Evolutionary conservation across 2,797 vertebrate genomes (phyloP), one percentile per base, ranked within the genome.

Genomic region (Hydrolagus colliei): DNA sequence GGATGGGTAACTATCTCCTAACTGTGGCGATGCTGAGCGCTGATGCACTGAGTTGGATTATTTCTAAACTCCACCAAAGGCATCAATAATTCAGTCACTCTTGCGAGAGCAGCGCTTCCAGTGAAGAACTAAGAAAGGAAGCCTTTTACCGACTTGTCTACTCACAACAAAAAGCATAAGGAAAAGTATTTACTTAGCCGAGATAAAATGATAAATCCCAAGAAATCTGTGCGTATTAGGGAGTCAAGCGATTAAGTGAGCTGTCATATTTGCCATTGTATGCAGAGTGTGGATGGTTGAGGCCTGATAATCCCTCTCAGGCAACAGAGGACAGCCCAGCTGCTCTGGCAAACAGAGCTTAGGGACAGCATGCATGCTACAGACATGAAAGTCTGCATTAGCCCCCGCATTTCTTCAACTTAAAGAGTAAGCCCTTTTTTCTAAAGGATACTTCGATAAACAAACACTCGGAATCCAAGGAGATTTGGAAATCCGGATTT

Each of bases 241-340:
- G 92, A 96, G 91, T 89, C 90, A 94, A 95, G 95, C 91, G 95
- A 98, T 98, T 96, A 95, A 89, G 90, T 90, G 91, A 95, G 95
- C 94, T 91, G 94, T 92, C 93, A 89, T 91, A 91, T 92, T 92
- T 91, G 90, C 92, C 89, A 91, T 92, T 94, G 94, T 93, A 92
- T 90, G 95, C 95, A 94, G 95, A 95, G 95, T 94, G 92, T 72
- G 92, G 90, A 91, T 93, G 93, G 92, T 92, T 91, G 93, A 94
- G 96, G 95, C 96, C 96, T 96, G 96, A 97, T 98, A 98, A 99
- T 98, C 97, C 96, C 94, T 95, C 96, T 98, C 98, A 98, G 95
- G 94, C 92, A 92, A 94, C 96, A 95, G 95, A 97, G 96, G 95
- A 96, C 96, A 93, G 94, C 94, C 95, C 92, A 92, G 94, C 94